These are phyloP conservation scores for Nymphicus hollandicus DNA, from an alignment of 2,113 vertebrate genomes.

Conservation along the genomic window DNA sequence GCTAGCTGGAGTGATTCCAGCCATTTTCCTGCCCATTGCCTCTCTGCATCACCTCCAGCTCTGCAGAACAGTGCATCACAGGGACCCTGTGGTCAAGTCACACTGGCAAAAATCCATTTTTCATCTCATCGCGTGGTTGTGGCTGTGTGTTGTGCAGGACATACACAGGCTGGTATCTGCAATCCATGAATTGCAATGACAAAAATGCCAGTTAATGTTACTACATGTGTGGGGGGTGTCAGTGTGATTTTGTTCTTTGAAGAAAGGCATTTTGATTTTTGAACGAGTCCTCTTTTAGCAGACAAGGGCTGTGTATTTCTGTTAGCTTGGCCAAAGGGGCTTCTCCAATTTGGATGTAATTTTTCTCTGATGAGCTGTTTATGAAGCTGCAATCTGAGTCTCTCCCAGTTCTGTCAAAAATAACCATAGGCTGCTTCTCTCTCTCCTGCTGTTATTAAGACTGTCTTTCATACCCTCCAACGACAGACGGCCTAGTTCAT, in stretches of 20 bases:
- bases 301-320: neutral
- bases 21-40: neutral
- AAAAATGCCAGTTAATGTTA: neutral
- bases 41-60: neutral
- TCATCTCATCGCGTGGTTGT: neutral
- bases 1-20: neutral
- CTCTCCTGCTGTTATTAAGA: slow-evolving; percentile 54
- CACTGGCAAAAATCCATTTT: neutral
- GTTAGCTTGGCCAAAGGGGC: slow-evolving; percentile 1
- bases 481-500: slow-evolving; percentile 54
- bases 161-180: neutral
- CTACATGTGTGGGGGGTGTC: fast-evolving
- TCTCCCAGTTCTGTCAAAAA: slow-evolving; percentile 54
- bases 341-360: neutral
- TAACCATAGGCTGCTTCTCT: slow-evolving; percentile 39
- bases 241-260: neutral
- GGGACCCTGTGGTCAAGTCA: neutral
- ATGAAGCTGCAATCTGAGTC: slow-evolving; percentile 25
- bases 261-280: neutral
- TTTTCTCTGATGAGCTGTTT: slow-evolving; percentile 42
- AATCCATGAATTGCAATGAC: neutral
- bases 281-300: neutral
- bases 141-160: neutral
- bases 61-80: neutral
- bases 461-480: slow-evolving; percentile 58